Conservation (phyloP, 2,113 vertebrate genomes). For the Ictidomys tridecemlineatus region DNA sequence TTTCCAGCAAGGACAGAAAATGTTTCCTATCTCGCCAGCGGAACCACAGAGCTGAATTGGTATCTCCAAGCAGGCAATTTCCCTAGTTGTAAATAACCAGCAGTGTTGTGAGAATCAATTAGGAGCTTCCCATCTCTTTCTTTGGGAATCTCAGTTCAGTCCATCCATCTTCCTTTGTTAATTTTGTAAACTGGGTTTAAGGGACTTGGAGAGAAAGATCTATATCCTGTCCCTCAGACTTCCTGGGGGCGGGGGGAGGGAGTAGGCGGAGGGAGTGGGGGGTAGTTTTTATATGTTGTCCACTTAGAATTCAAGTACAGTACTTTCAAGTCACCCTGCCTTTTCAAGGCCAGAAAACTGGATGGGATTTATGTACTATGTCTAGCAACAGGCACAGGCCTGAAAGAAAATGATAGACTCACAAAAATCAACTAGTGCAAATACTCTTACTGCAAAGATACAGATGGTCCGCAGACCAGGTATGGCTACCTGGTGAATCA, state of each 20-base stretch:
- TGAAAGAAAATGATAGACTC: not conserved
- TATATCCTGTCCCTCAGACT: constrained; percentile 18
- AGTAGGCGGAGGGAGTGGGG: too few relatives aligned
- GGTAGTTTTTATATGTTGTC: not conserved
- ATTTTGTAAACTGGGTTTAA: constrained; percentile 34
- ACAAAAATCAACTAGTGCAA: not conserved
- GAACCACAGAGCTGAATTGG: constrained; percentile 24
- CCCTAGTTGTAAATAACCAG: constrained; percentile 73
- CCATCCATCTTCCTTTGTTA: constrained; percentile 66
- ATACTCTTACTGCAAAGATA: not conserved
- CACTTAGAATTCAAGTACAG: constrained; percentile 34
- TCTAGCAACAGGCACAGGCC: not conserved
- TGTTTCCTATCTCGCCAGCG: not conserved
- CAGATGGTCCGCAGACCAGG: not conserved
- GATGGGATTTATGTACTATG: not conserved
- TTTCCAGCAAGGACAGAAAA: not conserved
- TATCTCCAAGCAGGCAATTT: constrained; percentile 63
- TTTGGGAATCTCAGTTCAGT: constrained; percentile 52
- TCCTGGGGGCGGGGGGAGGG: not conserved
- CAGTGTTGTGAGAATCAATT: constrained; percentile 65
- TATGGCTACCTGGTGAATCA: not conserved
- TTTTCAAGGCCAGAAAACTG: constrained; percentile 39
- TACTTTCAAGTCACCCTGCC: not conserved
- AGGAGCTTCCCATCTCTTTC: constrained; percentile 57
- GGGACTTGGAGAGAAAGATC: constrained; percentile 34